Base-by-base conservation (phyloP, 2,888 invertebrate species). In the Polydrusus tereticollis region DNA sequence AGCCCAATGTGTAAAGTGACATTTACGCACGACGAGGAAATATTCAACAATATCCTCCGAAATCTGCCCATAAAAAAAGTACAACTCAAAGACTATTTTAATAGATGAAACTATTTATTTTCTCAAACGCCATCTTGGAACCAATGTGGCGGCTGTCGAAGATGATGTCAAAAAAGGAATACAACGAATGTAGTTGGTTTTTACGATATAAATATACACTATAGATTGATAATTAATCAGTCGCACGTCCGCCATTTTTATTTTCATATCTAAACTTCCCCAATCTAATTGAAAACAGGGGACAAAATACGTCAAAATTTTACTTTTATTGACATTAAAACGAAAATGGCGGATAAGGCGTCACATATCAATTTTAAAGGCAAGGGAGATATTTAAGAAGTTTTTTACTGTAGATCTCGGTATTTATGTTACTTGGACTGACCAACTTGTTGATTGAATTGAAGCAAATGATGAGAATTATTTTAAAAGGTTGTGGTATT, bases 401-500 rank as follows among this genome's bases (percentile, higher is more conserved):
- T 50, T 64, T 52, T 69, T 21, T 60, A 62, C 62, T 69, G 69
- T 69, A 62, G 69, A 69, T 69, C 69, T 69, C 69, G 52, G 26
- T 62, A 60, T 62, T 62, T 69, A 43, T 69, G 62, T 62, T 45
- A 69, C 50, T 18, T 47, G 45, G 47, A 55, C 52, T 52, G 52
- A 55, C 29, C 12, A 62, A 50, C 45, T 29, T 12, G 36, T 41
- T 33, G 59, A 38, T 47, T 41, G 14, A 45, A 50, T 50, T 45
- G 38, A 59, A 67, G 21, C 10, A 57, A n/a, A n/a, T n/a, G n/a
- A n/a, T 29, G 57, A 62, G 58, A 67, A 59, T 58, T 59, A 67
- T 47, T 41, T 60, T 69, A 69, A 69, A 63, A 69, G 69, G 69
- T 69, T 69, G 69, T 69, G 69, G 69, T 69, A 69, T 55, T 62